Evolutionary conservation across 2,797 vertebrate species (phyloP).

Genomic region (Pseudotriccus pelzelni): DNA sequence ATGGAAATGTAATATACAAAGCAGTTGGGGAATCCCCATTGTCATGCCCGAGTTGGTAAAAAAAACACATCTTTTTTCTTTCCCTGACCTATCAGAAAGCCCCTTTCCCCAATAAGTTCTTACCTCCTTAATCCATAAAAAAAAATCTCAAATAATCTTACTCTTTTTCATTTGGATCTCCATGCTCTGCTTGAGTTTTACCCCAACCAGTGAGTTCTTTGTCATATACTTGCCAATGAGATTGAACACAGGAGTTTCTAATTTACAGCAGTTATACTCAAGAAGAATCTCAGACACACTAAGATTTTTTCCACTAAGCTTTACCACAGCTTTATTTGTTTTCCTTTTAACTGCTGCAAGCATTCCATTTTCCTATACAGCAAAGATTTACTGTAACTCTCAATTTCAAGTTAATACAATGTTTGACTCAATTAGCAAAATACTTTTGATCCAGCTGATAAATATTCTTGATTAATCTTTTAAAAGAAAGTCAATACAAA

Average conservation of each 20-base stretch:
- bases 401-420: background rate
- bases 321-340: background rate
- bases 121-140: background rate
- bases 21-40: accelerated
- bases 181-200: background rate
- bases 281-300: background rate
- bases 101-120: background rate
- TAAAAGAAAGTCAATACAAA: background rate
- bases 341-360: background rate
- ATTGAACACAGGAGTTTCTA: background rate
- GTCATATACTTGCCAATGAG: background rate
- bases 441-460: background rate
- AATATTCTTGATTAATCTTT: background rate
- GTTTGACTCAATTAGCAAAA: background rate
- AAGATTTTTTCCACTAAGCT: background rate
- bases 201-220: background rate
- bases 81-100: background rate
- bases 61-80: background rate
- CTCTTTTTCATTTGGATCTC: background rate
- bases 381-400: background rate
- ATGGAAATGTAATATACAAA: background rate
- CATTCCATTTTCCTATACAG: background rate
- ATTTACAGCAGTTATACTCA: background rate
- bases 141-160: background rate
- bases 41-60: background rate